Base-by-base conservation (phyloP, 2,113 vertebrate genomes). In the Labrus mixtus region DNA sequence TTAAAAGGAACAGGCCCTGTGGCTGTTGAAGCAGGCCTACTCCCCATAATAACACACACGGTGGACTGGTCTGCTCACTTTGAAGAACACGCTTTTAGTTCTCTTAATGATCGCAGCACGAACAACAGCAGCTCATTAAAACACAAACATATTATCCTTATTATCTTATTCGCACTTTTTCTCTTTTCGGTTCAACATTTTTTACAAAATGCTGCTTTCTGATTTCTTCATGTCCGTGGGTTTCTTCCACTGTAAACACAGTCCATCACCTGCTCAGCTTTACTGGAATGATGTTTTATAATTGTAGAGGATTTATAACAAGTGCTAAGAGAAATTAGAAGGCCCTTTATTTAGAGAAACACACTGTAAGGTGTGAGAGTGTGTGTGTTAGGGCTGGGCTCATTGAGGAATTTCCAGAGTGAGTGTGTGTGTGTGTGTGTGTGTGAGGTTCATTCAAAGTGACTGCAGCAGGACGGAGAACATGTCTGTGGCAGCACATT, bases 31-130 rank as follows among this genome's bases (percentile, higher is more conserved):
- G 62, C 66, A 33, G 54, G 63, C 67, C 76, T 65, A 17, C 29
- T 89, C 82, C 81, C 53, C 81, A 83, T 84, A 90, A 86, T 86
- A 19, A 17, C 81, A 75, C 84, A 84, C 20, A 73, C 67, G 70
- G 79, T 76, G 29, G 62, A 73, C 63, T 39, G 39, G 76, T 89
- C 76, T 66, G 85, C 64, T 76, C 79, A 86, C 82, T 91, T 90
- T 90, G 76, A 90, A 90, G 57, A 68, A 82, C 77, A 92, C 89
- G 85, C 84, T 91, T 91, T 90, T 82, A 80, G 76, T 85, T 76
- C 23, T 84, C 33, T 78, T 79, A 37, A 82, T 89, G 80, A 72
- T 58, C 84, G 9, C 66, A 88, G 68, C 68, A 1, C 13, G 62
- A 36, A 19, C 64, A 58, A 73, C 76, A 81, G 56, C 81, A 12